A percentile compares a stretch with the other conserved stretches of the same genome.
Evolutionary conservation across 2,888 invertebrate genomes (phyloP).

Genomic region (Ochlodes sylvanus): DNA sequence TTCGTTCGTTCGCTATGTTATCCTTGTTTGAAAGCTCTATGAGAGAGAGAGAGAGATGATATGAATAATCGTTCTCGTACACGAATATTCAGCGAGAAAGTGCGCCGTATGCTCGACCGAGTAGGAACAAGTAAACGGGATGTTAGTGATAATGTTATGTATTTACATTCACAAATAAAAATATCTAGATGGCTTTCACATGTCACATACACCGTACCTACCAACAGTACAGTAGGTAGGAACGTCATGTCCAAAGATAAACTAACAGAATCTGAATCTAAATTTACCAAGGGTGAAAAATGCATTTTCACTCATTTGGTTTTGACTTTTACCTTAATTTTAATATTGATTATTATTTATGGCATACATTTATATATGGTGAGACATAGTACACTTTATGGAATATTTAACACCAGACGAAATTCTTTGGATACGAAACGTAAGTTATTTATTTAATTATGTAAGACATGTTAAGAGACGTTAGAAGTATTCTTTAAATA

Average conservation of each 20-base stretch:
- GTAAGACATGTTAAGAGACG: too few relatives aligned
- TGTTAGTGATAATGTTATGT: too few relatives aligned
- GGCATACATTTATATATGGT: slow-evolving; percentile 59
- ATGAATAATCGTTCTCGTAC: too few relatives aligned
- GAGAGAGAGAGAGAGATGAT: too few relatives aligned
- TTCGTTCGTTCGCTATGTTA: too few relatives aligned
- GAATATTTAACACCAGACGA: slow-evolving; percentile 49
- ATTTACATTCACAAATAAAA: neutral
- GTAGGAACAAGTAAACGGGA: too few relatives aligned
- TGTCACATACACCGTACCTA: neutral
- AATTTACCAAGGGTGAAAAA: slow-evolving; percentile 72
- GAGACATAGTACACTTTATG: slow-evolving; percentile 49
- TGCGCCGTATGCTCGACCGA: too few relatives aligned
- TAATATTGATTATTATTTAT: slow-evolving; percentile 55
- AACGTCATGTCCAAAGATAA: neutral
- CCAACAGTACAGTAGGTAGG: too few relatives aligned
- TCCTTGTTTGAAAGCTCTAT: too few relatives aligned
- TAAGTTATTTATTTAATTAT: slow-evolving; percentile 42
- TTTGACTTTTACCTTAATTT: slow-evolving; percentile 55
- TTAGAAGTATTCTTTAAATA: too few relatives aligned
- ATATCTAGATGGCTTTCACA: slow-evolving; percentile 11
- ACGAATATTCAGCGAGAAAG: too few relatives aligned
- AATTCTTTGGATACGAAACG: slow-evolving; percentile 31
- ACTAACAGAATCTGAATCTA: slow-evolving; percentile 35
- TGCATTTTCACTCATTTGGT: slow-evolving; percentile 64